Evolutionary conservation across 2,797 vertebrate genomes (phyloP).

Genomic region (Tamandua tetradactyla): DNA sequence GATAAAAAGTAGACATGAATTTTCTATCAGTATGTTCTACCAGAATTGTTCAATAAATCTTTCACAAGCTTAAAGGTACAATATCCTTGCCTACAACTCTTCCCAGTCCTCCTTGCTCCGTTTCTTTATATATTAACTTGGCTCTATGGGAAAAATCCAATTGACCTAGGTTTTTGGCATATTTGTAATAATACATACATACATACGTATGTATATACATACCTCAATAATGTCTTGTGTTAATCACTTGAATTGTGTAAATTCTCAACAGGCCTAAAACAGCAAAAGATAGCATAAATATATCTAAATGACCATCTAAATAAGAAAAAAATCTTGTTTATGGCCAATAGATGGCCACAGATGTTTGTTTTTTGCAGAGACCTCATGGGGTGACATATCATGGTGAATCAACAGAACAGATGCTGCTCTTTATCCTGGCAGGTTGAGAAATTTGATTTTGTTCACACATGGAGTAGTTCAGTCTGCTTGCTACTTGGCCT

Average conservation of each 20-base stretch:
- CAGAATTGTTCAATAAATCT: not conserved
- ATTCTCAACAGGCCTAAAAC: slow-evolving; percentile 23
- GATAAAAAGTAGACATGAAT: not conserved
- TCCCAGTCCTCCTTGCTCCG: not conserved
- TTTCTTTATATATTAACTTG: not conserved
- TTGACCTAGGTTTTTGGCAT: not conserved
- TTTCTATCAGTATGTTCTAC: not conserved
- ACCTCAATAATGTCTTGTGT: not conserved
- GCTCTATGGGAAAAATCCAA: not conserved
- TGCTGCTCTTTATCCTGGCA: not conserved
- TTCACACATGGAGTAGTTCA: not conserved
- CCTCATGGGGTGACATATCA: not conserved
- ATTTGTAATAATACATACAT: not conserved
- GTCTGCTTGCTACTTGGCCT: not conserved
- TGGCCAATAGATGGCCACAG: not conserved
- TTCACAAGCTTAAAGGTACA: not conserved
- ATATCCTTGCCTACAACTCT: not conserved
- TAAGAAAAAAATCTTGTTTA: not conserved
- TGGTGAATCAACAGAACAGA: not conserved
- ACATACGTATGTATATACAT: not conserved
- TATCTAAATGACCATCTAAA: not conserved
- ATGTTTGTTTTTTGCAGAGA: not conserved
- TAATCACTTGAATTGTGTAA: not conserved
- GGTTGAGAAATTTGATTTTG: not conserved
- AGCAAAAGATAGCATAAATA: not conserved